These are phyloP conservation scores for Tangara arthus DNA, from an alignment of 2,797 vertebrate genomes.

Conservation along the genomic window DNA sequence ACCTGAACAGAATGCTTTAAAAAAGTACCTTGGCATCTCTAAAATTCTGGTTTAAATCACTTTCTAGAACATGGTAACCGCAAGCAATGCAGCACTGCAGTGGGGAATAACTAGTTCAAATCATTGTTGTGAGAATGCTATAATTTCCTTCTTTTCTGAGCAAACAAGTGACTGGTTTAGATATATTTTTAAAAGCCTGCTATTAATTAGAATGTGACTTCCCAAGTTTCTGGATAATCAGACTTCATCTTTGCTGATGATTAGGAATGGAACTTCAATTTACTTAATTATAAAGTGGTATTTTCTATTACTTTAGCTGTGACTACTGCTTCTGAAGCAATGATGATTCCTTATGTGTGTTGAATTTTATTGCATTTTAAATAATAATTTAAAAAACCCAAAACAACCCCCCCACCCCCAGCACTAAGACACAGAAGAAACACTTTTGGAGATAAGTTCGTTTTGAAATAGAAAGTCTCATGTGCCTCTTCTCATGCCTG, in stretches of 20 bases:
- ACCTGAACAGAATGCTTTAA: not conserved
- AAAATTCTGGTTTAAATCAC: not conserved
- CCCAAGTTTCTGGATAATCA: not conserved
- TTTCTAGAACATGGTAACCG: not conserved
- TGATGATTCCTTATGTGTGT: not conserved
- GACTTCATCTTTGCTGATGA: not conserved
- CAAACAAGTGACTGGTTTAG: not conserved
- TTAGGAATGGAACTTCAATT: not conserved
- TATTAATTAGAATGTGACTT: not conserved
- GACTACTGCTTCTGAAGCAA: not conserved
- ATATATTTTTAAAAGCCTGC: not conserved
- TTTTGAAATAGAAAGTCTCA: not conserved
- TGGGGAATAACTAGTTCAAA: not conserved
- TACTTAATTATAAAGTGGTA: not conserved
- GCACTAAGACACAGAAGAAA: not conserved
- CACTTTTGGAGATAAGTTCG: not conserved
- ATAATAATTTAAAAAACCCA: not conserved
- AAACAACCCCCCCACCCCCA: rapidly evolving
- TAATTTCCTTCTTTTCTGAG: not conserved
- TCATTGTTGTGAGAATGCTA: not conserved
- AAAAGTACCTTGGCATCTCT: not conserved
- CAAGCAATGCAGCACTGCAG: not conserved
- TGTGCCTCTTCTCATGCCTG: not conserved
- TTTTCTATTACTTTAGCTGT: not conserved
- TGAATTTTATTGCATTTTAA: not conserved